Conservation (phyloP, 2,797 vertebrate genomes). For the Myotis pilosus region DNA sequence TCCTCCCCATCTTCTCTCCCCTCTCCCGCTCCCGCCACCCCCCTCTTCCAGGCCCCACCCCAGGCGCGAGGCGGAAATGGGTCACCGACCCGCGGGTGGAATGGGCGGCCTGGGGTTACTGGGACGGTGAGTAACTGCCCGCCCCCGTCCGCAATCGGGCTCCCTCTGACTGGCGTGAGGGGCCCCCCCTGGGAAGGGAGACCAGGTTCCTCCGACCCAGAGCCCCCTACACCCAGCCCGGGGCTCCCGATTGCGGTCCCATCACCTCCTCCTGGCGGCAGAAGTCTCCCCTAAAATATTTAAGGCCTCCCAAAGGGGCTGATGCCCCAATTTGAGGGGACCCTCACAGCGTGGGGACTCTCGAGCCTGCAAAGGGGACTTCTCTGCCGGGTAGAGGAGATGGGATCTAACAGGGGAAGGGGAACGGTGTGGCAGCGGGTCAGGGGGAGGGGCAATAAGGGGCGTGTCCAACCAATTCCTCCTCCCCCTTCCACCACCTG, state of each 20-base stretch:
- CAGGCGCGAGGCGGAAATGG: conserved; percentile 77
- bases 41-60: conserved; percentile 75
- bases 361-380: background rate
- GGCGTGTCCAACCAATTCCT: conserved; percentile 31
- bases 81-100: conserved; percentile 76
- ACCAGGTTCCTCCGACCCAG: conserved; percentile 4
- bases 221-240: conserved; percentile 54
- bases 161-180: conserved; percentile 47
- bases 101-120: conserved; percentile 78
- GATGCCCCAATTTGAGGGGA: background rate
- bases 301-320: background rate
- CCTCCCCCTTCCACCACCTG: background rate
- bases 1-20: conserved; percentile 69
- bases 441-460: conserved; percentile 63
- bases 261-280: conserved; percentile 68
- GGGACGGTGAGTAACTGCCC: conserved; percentile 76
- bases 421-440: conserved; percentile 51
- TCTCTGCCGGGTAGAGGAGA: conserved; percentile 60
- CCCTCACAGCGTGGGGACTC: conserved; percentile 1
- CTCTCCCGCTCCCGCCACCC: conserved; percentile 56
- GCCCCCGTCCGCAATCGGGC: conserved; percentile 76
- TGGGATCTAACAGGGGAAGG: conserved; percentile 74
- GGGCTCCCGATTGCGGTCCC: conserved; percentile 75
- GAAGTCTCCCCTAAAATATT: conserved; percentile 54
- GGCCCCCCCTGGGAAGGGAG: background rate